Conservation (phyloP, 1,140 invertebrate genomes). For the Anastrepha ludens region DNA sequence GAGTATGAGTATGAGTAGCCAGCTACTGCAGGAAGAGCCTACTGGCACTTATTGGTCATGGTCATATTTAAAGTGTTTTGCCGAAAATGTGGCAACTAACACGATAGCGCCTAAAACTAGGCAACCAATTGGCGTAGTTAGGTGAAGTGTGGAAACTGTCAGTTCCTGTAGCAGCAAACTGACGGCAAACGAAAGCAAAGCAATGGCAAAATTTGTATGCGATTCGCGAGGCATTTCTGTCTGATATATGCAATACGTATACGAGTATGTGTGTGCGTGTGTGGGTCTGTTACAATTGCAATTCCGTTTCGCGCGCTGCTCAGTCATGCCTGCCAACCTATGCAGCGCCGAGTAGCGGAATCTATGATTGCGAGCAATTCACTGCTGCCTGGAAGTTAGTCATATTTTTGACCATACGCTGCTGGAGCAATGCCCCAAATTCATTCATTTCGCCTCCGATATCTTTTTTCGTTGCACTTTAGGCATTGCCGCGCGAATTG, state of each 20-base stretch:
- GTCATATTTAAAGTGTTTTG: constrained; percentile 47
- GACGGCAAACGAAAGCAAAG: neutral
- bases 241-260: neutral
- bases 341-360: neutral
- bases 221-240: neutral
- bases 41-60: constrained; percentile 50
- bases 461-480: neutral
- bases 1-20: neutral
- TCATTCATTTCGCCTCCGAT: neutral
- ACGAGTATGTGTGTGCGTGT: neutral
- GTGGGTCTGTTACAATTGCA: neutral
- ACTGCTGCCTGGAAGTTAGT: constrained; percentile 30
- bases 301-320: constrained; percentile 35
- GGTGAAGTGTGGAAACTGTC: neutral
- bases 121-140: constrained; percentile 15
- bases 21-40: neutral
- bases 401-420: constrained; percentile 15
- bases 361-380: constrained; percentile 43
- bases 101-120: constrained; percentile 35
- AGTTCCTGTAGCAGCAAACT: neutral
- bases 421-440: neutral
- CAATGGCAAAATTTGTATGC: constrained; percentile 18
- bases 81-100: neutral
- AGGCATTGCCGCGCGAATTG: neutral
- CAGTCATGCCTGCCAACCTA: neutral